Conservation (phyloP, 2,888 invertebrate species). For the Clepsis dumicolana region DNA sequence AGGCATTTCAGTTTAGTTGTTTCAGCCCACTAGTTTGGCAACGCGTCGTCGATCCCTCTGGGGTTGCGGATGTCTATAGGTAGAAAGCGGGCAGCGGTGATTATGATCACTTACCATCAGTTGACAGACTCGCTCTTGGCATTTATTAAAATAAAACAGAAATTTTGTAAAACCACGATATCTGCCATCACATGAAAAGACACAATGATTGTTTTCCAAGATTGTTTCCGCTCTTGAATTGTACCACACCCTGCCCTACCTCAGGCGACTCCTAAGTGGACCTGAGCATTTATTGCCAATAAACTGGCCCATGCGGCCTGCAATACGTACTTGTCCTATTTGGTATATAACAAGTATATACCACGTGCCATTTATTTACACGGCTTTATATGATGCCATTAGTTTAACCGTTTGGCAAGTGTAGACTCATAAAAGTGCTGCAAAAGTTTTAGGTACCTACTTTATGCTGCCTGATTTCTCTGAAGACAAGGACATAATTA, state of each 20-base stretch:
- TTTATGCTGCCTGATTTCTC: no score
- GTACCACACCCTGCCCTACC: constrained; percentile 47
- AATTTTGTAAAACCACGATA: no score
- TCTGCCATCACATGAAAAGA: not conserved
- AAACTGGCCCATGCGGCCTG: constrained; percentile 64
- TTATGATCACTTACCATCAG: no score
- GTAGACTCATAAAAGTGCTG: not conserved
- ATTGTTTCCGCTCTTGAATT: constrained; percentile 37
- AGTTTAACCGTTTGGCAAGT: not conserved
- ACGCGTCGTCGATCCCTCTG: no score
- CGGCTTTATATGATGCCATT: not conserved
- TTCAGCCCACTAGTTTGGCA: no score
- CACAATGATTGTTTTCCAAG: not conserved
- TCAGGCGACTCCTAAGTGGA: constrained; percentile 70
- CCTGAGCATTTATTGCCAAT: constrained; percentile 75
- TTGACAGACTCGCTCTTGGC: no score
- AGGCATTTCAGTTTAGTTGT: no score
- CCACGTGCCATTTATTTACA: not conserved
- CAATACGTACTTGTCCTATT: constrained; percentile 21
- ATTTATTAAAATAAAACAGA: no score
- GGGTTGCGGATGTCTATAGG: no score
- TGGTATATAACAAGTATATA: constrained; percentile 17
- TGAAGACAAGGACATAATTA: no score
- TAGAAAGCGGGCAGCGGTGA: no score
- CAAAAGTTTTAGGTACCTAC: not conserved